A percentile compares a stretch with the other conserved stretches of the same genome.
Conservation (phyloP, 2,113 vertebrate genomes). For the Amphiprion percula region DNA sequence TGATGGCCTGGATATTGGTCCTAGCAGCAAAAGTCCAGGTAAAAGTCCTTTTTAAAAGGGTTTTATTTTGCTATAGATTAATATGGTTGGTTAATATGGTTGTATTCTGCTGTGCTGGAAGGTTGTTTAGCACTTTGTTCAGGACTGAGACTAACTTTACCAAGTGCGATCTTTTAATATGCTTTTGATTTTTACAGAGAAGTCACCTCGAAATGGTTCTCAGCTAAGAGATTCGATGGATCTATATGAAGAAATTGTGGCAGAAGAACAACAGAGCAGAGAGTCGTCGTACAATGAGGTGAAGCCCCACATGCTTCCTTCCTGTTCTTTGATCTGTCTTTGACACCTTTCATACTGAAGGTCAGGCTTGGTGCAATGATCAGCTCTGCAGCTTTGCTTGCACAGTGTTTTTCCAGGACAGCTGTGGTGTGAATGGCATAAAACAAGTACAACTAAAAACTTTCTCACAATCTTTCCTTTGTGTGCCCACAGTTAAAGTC, state of each 20-base stretch:
- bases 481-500: slow-evolving; percentile 86
- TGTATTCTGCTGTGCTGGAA: not conserved
- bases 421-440: not conserved
- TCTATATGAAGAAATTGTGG: slow-evolving; percentile 94
- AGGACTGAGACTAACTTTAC: not conserved
- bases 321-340: not conserved
- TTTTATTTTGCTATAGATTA: not conserved
- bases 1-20: slow-evolving; percentile 87
- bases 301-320: not conserved
- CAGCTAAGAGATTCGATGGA: slow-evolving; percentile 88
- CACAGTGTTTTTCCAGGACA: not conserved
- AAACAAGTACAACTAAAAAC: too few species aligned
- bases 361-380: not conserved
- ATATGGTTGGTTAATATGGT: not conserved
- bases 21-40: slow-evolving; percentile 58
- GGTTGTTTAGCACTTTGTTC: too few species aligned
- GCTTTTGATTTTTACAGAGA: slow-evolving; percentile 60
- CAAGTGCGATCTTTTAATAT: too few species aligned
- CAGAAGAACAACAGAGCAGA: slow-evolving; percentile 91
- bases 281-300: slow-evolving; percentile 91
- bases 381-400: not conserved
- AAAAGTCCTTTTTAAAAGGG: not conserved
- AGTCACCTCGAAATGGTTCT: slow-evolving; percentile 58
- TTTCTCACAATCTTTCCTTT: slow-evolving; percentile 13
- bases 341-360: too few species aligned